Conservation (phyloP, 2,797 vertebrate genomes). For the Pygocentrus nattereri region DNA sequence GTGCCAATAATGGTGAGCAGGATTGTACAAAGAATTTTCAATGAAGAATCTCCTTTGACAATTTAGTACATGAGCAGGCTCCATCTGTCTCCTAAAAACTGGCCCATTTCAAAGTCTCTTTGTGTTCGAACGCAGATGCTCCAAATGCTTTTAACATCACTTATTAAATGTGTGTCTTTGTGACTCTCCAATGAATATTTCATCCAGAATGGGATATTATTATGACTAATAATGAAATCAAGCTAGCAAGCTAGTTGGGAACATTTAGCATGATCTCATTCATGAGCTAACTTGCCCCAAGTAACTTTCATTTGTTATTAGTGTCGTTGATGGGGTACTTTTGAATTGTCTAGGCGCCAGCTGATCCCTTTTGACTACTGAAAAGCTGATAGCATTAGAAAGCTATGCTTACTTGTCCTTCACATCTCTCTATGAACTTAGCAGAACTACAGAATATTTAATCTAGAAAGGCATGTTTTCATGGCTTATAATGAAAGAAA, state of each 20-base stretch:
- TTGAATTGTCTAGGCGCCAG: background rate
- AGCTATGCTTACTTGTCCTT: background rate
- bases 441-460: background rate
- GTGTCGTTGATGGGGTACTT: background rate
- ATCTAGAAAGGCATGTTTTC: too few species aligned
- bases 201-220: background rate
- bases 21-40: slow-evolving; percentile 23
- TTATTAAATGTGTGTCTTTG: slow-evolving; percentile 14
- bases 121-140: slow-evolving; percentile 8
- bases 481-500: background rate
- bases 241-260: background rate
- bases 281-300: background rate
- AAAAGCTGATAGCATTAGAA: background rate
- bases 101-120: background rate
- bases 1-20: too few species aligned
- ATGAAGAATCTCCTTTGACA: background rate
- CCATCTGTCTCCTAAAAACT: slow-evolving; percentile 13
- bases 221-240: background rate
- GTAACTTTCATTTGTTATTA: background rate
- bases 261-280: background rate
- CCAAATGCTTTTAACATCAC: slow-evolving; percentile 11
- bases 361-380: background rate
- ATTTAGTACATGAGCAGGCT: background rate
- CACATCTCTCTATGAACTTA: background rate
- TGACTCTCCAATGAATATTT: background rate